Base-by-base conservation (phyloP, 2,888 invertebrate genomes). In the Brachyopa scutellaris region DNA sequence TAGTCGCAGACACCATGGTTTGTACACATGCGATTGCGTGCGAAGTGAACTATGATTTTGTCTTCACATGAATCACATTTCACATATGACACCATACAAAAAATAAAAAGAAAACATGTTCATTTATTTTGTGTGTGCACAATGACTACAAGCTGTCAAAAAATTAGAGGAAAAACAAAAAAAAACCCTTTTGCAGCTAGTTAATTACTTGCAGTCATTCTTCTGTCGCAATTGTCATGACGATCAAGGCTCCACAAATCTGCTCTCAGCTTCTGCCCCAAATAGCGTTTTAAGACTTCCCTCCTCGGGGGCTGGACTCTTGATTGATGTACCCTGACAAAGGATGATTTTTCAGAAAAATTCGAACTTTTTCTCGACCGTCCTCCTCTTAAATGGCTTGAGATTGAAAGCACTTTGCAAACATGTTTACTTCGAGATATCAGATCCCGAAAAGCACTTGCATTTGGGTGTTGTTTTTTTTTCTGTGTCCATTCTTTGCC, bases 271-370 rank as follows among this genome's bases (percentile, higher is more conserved):
- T 31, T 53, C 23, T 42, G 40, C 51, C 19, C 29, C 17, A 67
- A 51, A 59, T 33, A 49, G 57, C 61, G 17, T 73, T 31, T 55
- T 45, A 62, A 17, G 17, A 33, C 40, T 8, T 69, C 38, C 42
- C 47, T 62, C 62, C 62, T 8, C 29, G 33, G 11, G 33, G 11
- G 42, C 19, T 13, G 23, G 17, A 29, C 36, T 19, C n/a, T 57
- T 77, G 82, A 82, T 82, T 77, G 82, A 77, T 82, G 70, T 66
- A 31, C 70, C 77, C 45, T 67, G 66, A 82, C 82, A 79, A 49
- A 29, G 51, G 66, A 82, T 76, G 76, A 76, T 64, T 76, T 76
- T 59, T 64, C 53, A 59, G 42, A 29, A 66, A 66, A 66, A 38
- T 66, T 59, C 55, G 2, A 61, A 69, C 29, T 69, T 74, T 74